Evolutionary conservation across 2,113 vertebrate genomes (phyloP).

Genomic region (Tinamus guttatus): DNA sequence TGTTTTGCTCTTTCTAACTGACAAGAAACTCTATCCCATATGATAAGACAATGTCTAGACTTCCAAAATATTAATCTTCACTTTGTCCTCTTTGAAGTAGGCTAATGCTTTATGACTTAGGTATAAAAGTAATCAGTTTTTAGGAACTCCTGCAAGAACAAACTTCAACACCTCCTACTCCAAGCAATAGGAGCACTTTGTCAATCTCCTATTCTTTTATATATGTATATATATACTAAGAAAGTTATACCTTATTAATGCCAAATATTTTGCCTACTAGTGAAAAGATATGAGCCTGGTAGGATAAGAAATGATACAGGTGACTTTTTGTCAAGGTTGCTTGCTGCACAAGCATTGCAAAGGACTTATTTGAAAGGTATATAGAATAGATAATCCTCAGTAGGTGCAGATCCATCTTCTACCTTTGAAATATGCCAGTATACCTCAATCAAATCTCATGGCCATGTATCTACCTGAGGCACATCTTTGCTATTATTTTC

Average conservation of each 20-base stretch:
- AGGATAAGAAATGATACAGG: background rate
- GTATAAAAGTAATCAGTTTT: background rate
- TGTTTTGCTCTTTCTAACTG: background rate
- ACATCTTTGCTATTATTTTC: background rate
- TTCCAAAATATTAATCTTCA: background rate
- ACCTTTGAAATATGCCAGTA: background rate
- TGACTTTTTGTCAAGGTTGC: background rate
- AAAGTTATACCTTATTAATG: background rate
- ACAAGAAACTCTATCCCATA: no score
- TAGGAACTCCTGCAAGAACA: background rate
- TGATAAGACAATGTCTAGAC: background rate
- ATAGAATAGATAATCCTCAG: background rate
- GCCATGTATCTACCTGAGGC: rapidly evolving
- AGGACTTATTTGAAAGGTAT: background rate
- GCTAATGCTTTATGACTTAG: background rate
- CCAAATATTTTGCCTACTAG: no score
- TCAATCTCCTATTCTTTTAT: background rate
- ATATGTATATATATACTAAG: background rate
- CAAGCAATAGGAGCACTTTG: background rate
- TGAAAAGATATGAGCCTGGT: background rate
- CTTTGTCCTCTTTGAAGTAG: background rate
- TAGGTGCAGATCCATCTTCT: rapidly evolving
- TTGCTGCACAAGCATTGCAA: background rate
- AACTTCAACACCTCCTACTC: background rate
- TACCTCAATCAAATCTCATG: background rate